A percentile compares a stretch with the other conserved stretches of the same genome.
These are phyloP conservation scores for Ochotona curzoniae DNA, from an alignment of 2,113 vertebrate genomes.

Conservation along the genomic window DNA sequence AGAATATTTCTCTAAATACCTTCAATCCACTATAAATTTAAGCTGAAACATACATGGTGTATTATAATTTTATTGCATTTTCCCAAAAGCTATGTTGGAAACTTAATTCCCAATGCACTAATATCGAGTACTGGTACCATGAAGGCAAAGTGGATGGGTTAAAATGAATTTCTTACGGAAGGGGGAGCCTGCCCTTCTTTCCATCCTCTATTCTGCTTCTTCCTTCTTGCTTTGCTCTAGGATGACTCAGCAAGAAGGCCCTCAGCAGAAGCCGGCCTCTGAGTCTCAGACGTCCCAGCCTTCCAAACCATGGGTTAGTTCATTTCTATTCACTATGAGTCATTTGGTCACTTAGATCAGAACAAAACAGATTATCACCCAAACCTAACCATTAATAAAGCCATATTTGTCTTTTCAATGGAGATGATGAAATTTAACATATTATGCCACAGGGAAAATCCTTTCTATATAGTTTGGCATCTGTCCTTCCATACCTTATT, in stretches of 20 bases:
- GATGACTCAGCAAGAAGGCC: background rate
- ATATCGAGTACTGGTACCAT: no score
- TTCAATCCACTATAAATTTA: conserved; percentile 5
- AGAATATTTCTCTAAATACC: background rate
- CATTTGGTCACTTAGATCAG: background rate
- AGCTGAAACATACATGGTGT: background rate
- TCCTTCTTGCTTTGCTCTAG: background rate
- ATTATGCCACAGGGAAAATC: background rate
- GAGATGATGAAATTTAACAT: background rate
- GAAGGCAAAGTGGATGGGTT: no score
- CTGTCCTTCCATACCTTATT: background rate
- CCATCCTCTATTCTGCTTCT: background rate
- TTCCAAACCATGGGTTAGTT: background rate
- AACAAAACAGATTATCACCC: background rate
- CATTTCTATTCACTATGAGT: background rate
- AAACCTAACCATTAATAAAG: background rate
- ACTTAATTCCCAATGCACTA: background rate
- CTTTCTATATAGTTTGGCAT: background rate
- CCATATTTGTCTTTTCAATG: background rate
- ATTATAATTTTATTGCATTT: background rate
- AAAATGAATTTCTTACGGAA: no score
- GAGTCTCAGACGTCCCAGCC: background rate
- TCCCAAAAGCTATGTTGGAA: background rate
- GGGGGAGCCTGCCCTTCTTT: no score
- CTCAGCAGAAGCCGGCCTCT: background rate